Base-by-base conservation (phyloP, 1,140 invertebrate genomes). In the Cydia fagiglandana region DNA sequence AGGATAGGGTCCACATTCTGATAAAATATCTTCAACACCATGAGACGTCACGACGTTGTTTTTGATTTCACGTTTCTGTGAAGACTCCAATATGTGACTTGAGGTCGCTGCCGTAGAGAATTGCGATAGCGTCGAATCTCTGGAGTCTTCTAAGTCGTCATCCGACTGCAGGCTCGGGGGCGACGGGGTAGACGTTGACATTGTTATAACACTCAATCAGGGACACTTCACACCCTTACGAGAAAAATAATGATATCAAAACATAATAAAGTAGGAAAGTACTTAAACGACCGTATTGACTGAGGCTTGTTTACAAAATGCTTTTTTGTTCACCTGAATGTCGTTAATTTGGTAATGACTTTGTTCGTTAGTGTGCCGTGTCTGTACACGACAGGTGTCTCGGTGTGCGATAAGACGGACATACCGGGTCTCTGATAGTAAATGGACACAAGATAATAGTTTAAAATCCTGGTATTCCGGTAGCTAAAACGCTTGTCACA, bases 331-430 rank as follows among this genome's bases (percentile, higher is more conserved):
- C 84, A 91, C 89, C 89, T 89, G 88, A 83, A 84, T 88, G 81
- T 88, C 85, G 87, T 91, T 91, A 90, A 93, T 93, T 91, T 91
- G 86, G 88, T 91, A 93, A 93, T 93, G 88, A 87, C 86, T 89
- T 85, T 83, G 79, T 90, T 81, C 81, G 77, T 84, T 85, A 88
- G 90, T 93, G 89, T 90, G 89, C 77, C 75, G 85, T 80, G 82
- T 87, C 85, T 81, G 83, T 81, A 85, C 82, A 82, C 83, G 77
- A 74, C 73, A 77, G 77, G 79, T 86, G 84, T 84, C 75, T 84
- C 81, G 86, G 90, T 91, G 91, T 91, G 88, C 80, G 91, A 93
- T 93, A 93, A 91, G 86, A 79, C 78, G 79, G 80, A 88, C 86
- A 91, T 90, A 90, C 91, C 88, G 82, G 80, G 84, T 86, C 77